Conservation (phyloP, 23 tunicate species). For the Diplosoma virens region DNA sequence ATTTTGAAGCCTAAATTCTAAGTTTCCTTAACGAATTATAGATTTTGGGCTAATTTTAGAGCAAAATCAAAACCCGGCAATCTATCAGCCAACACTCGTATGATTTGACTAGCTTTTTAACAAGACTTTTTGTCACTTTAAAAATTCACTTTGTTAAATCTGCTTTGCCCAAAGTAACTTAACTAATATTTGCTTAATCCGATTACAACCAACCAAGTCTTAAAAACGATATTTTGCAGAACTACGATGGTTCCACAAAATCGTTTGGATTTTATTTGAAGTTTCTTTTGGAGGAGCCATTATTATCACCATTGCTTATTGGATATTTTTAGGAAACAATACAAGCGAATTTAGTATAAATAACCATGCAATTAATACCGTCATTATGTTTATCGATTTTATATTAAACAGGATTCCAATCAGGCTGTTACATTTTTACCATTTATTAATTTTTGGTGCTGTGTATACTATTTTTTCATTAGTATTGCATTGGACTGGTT, state of each 20-base stretch:
- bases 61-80: too few species aligned
- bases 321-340: neutral
- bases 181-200: too few species aligned
- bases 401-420: conserved; percentile 23
- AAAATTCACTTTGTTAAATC: too few species aligned
- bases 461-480: conserved; percentile 32
- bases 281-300: conserved; percentile 19
- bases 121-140: too few species aligned
- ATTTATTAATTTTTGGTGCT: neutral
- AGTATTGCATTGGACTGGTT: conserved; percentile 30
- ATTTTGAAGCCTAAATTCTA: too few species aligned
- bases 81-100: too few species aligned
- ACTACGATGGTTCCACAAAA: conserved; percentile 37
- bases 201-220: too few species aligned
- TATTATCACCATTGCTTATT: conserved; percentile 25
- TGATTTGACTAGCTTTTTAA: too few species aligned
- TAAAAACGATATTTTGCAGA: conserved; percentile 15
- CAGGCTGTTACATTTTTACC: conserved; percentile 30
- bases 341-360: conserved; percentile 4
- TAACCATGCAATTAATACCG: conserved; percentile 26
- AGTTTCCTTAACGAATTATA: too few species aligned
- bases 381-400: conserved; percentile 37
- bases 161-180: too few species aligned
- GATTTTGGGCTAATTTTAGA: too few species aligned
- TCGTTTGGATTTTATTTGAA: conserved; percentile 23